These are phyloP conservation scores for Microcebus ravelobensis DNA, from an alignment of 2,113 vertebrate species.

Conservation along the genomic window DNA sequence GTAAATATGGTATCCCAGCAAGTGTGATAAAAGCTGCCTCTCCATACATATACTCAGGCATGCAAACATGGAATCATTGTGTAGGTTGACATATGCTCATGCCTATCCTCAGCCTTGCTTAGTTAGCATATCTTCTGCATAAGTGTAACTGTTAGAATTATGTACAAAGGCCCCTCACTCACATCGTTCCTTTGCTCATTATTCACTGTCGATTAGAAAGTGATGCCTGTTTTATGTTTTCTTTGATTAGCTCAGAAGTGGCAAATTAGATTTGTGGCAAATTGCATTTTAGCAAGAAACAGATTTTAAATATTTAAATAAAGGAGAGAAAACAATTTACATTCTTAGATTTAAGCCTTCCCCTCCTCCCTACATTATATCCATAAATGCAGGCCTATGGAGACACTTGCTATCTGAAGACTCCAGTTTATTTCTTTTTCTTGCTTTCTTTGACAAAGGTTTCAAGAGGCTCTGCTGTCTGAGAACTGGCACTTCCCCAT, in stretches of 20 bases:
- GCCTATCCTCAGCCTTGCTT: background rate
- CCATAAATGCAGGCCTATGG: background rate
- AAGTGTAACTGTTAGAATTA: background rate
- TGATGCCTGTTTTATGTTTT: background rate
- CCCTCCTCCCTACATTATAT: fast-evolving
- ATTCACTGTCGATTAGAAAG: background rate
- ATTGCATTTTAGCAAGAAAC: background rate
- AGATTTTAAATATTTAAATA: slow-evolving; percentile 18
- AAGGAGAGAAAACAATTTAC: background rate
- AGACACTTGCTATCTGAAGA: background rate
- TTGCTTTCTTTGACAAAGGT: background rate
- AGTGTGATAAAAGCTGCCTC: background rate
- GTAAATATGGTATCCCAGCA: background rate
- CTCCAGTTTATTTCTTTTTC: background rate
- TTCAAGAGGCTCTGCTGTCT: background rate
- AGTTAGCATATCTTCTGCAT: background rate
- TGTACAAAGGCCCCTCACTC: background rate
- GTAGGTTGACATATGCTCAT: too few species aligned
- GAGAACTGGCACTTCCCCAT: background rate
- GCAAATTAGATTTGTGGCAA: background rate
- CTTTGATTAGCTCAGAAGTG: background rate
- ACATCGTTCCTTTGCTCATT: background rate
- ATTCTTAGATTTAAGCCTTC: background rate
- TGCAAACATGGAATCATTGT: too few species aligned
- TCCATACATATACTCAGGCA: fast-evolving